Base-by-base conservation (phyloP, 2,888 invertebrate genomes). In the Lepeophtheirus nordmannii region DNA sequence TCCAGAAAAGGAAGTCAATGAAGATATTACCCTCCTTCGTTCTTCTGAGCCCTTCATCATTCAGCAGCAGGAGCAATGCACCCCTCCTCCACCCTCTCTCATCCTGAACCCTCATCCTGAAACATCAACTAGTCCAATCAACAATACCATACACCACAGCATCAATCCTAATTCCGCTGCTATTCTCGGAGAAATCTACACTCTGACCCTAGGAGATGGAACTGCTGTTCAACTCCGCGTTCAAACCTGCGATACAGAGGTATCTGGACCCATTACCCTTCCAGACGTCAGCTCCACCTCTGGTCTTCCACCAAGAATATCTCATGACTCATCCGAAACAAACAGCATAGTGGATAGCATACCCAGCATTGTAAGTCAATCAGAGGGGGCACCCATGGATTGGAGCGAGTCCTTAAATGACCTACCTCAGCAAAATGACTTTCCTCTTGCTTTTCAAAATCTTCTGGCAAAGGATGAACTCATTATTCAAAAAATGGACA, bases 161-260 rank as follows among this genome's bases (percentile, higher is more conserved):
- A 30, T 30, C 30, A 30, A 30, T 30, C 30, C 30, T 30, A 30
- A 30, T 30, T 30, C 30, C 30, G 30, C 30, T 30, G 30, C 30
- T 30, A 30, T 30, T 17, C 17, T 46, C 53, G 53, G 53, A 17
- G 63, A 63, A 11, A 17, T 63, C 56, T 63, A 63, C 53, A 63
- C 63, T 12, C 38, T 63, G 7, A 63, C 63, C 14, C 56, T 63
- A 1, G 53, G 46, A 7, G 63, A 63, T 53, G 63, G 63, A 22
- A 46, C 63, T n/a, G 56, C 53, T 20, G 63, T 63, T 14, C 63
- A 63, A 37, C 38, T 63, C 17, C 46, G 56, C n/a, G 63, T 63
- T n/a, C 22, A 22, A 22, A 63, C 20, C 23, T 46, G 53, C 53
- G 53, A 46, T 46, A 17, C 53, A 14, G 53, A 46, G 53, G 2